Evolutionary conservation across 2,113 vertebrate species (phyloP).

Genomic region (Rhipidura dahli): DNA sequence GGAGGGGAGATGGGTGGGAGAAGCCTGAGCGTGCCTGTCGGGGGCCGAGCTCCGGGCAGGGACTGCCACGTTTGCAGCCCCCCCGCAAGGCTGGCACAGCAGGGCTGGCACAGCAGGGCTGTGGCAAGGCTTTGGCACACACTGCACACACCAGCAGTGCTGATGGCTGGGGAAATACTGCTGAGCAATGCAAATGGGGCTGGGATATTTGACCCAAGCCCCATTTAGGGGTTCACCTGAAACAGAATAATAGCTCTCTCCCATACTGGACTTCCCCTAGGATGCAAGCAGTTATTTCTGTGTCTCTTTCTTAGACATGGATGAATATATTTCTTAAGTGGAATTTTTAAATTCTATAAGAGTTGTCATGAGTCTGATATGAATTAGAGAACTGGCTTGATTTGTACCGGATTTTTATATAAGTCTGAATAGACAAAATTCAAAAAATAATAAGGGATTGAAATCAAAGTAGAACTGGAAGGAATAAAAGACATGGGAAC

Average conservation of each 20-base stretch:
- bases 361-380: neutral
- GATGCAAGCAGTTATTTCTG: neutral
- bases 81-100: neutral
- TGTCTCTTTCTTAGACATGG: neutral
- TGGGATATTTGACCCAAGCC: neutral
- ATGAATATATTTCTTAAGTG: neutral
- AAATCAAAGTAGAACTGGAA: neutral
- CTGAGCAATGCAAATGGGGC: neutral
- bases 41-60: too few relatives aligned
- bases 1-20: neutral
- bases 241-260: neutral
- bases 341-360: neutral
- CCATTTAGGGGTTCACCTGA: neutral
- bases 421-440: neutral
- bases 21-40: neutral
- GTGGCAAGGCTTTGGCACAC: neutral
- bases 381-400: neutral
- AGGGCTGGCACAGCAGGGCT: too few relatives aligned
- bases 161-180: neutral
- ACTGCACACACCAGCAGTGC: rapidly evolving
- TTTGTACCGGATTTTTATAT: neutral
- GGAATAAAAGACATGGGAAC: neutral
- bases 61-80: too few relatives aligned
- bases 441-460: neutral
- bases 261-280: neutral